These are phyloP conservation scores for Haliaeetus leucogaster DNA, from an alignment of 2,113 vertebrate species.

Conservation along the genomic window DNA sequence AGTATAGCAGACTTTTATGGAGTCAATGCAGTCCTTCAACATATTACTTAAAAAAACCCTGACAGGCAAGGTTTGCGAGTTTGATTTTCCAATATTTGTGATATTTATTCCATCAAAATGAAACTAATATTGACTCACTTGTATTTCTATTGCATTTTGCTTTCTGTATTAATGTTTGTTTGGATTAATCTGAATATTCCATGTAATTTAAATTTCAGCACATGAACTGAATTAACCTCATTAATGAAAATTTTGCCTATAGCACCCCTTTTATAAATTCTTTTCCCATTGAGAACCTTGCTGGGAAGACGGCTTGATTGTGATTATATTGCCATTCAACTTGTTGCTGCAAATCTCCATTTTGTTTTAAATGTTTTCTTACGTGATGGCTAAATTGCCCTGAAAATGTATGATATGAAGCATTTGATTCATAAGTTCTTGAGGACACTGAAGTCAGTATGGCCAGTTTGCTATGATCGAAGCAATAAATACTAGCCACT, in stretches of 20 bases:
- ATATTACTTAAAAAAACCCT: not conserved
- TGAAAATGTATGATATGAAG: not conserved
- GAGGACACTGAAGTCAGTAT: not conserved
- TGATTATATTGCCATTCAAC: slow-evolving; percentile 1
- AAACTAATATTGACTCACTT: slow-evolving; percentile 17
- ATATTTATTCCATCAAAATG: not conserved
- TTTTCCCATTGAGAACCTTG: slow-evolving; percentile 2
- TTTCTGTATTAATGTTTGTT: not conserved
- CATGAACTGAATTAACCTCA: slow-evolving; percentile 36
- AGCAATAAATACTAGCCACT: not conserved
- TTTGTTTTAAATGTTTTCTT: slow-evolving; percentile 8
- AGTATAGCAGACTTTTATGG: not conserved
- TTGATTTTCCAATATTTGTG: not conserved
- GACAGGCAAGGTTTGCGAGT: not conserved
- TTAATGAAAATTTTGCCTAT: slow-evolving; percentile 37
- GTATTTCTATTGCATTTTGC: not conserved
- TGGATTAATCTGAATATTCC: slow-evolving; percentile 10
- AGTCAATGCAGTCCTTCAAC: not conserved
- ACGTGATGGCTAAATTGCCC: not conserved
- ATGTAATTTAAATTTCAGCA: not conserved
- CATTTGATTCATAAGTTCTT: not conserved
- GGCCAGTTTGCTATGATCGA: not conserved
- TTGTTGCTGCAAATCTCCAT: not conserved
- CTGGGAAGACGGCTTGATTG: slow-evolving; percentile 30
- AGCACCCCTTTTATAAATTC: not conserved